Conservation (phyloP, 2,113 vertebrate genomes). For the Hippolais icterina region DNA sequence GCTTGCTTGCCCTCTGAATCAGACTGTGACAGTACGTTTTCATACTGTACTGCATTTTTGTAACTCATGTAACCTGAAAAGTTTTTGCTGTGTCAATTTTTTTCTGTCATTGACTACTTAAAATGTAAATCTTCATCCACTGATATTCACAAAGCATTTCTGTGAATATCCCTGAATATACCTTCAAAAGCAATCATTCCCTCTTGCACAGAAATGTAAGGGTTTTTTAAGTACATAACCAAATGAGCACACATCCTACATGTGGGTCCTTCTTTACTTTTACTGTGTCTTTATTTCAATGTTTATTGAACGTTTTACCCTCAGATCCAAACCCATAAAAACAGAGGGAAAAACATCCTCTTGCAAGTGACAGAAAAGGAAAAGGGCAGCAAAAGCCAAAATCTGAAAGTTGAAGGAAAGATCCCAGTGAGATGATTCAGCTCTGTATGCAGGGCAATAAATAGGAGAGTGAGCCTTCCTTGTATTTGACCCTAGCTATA, state of each 20-base stretch:
- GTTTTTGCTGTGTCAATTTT: neutral
- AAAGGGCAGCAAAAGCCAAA: neutral
- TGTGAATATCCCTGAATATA: slow-evolving; percentile 13
- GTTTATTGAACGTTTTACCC: slow-evolving; percentile 15
- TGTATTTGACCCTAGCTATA: neutral
- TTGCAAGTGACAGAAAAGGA: neutral
- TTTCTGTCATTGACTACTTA: neutral
- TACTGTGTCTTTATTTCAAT: slow-evolving; percentile 4
- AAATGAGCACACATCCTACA: neutral
- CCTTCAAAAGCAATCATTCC: slow-evolving; percentile 40
- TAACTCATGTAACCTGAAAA: neutral
- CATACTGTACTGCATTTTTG: neutral
- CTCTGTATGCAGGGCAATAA: neutral
- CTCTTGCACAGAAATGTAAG: slow-evolving; percentile 8
- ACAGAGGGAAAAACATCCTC: neutral
- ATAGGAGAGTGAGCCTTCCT: neutral
- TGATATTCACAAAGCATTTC: neutral
- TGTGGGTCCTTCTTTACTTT: slow-evolving; percentile 1
- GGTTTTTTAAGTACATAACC: slow-evolving; percentile 24
- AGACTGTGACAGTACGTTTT: neutral
- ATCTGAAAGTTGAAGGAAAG: neutral
- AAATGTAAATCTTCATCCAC: slow-evolving; percentile 2
- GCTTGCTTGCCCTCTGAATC: neutral
- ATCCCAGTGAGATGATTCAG: neutral
- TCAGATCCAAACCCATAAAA: neutral